Evolutionary conservation across 2,888 invertebrate genomes (phyloP), one percentile per base, ranked within the genome.

Genomic region (Cryptus viduatorius): DNA sequence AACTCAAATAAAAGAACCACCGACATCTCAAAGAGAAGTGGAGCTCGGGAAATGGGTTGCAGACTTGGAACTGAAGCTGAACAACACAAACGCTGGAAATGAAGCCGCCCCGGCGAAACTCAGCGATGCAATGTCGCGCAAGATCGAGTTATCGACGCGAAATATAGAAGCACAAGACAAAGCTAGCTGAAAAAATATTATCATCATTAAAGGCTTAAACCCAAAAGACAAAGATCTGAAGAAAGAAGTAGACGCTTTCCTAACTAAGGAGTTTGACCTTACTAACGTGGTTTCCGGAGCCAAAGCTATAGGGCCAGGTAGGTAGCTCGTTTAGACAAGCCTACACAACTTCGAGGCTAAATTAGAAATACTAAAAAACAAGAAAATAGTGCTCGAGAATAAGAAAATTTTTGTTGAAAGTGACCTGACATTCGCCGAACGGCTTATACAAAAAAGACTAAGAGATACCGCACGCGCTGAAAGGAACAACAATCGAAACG

Each of bases 81-180:
- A 3, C 16, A 46, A 19, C 3, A 4, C 16, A 4, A 44, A 0
- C 2, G 46, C 67, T 10, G 1, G 0, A 44, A 19, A 46, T 7
- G n/a, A 44, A 24, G 12, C 7, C 0, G 24, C 67, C 12, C 10
- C 67, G n/a, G 19, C 44, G 16, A 44, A 64, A 42, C 42, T 42
- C n/a, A 42, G 7, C 42, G 64, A 37, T 4, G 64, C 37, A 16
- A 42, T 42, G 16, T n/a, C 16, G 4, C 42, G 42, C 1, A 42
- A 42, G 0, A 37, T 64, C 3, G 64, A 46, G 19, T 0, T 10
- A 2, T 10, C 46, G 12, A 24, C 67, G 12, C 67, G 67, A 12
- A 67, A 67, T 24, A 2, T 67, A 4, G 67, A 67, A 46, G 10
- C 10, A 5, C 67, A 67, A 67, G 67, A 67, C 67, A 46, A 67